phyloP scores from a whole-genome alignment of 2,797 vertebrate species.

The Esox lucius region DNA sequence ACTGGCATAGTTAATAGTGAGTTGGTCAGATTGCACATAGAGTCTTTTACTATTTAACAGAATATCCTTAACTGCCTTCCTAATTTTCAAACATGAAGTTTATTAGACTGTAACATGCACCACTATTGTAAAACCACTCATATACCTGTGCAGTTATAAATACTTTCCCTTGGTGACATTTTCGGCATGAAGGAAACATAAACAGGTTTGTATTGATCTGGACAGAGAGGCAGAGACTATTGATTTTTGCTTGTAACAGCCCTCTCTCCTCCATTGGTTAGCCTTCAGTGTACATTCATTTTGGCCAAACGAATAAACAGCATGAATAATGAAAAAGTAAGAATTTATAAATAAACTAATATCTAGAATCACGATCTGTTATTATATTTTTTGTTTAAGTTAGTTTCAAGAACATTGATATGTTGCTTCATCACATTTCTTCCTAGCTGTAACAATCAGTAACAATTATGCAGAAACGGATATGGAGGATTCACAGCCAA shows the following conservation, averaged over 20 bases:
- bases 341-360: not conserved
- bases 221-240: slow-evolving; percentile 33
- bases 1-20: no score
- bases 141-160: not conserved
- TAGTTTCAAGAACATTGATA: not conserved
- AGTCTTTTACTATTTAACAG: no score
- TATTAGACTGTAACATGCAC: no score
- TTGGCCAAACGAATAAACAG: slow-evolving; percentile 23
- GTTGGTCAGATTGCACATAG: no score
- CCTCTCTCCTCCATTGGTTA: slow-evolving; percentile 49
- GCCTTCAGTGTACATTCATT: slow-evolving; percentile 30
- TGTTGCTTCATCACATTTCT: slow-evolving; percentile 46
- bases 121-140: not conserved
- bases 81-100: no score
- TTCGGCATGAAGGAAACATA: slow-evolving; percentile 13
- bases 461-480: slow-evolving; percentile 26
- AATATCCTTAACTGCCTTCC: no score
- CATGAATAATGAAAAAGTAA: slow-evolving; percentile 11
- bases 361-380: slow-evolving; percentile 3
- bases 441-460: not conserved
- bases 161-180: slow-evolving; percentile 46
- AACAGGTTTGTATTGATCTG: slow-evolving; percentile 18
- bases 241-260: slow-evolving; percentile 49
- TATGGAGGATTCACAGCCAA: slow-evolving; percentile 42
- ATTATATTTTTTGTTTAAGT: not conserved